Base-by-base conservation (phyloP, 1,140 invertebrate genomes). In the Micrasema longulum region DNA sequence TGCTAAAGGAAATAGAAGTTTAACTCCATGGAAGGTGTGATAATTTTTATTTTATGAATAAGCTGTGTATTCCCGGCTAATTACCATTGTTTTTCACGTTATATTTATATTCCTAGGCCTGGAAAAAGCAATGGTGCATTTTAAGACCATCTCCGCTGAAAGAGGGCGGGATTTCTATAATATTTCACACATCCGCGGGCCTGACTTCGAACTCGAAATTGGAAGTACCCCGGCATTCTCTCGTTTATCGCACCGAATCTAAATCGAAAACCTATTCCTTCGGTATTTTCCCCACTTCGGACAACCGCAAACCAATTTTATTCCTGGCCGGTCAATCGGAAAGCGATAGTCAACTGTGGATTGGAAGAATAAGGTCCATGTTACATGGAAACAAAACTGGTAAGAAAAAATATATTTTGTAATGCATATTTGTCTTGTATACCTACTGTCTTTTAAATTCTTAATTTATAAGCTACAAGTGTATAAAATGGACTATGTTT, bases 81-180 rank as follows among this genome's bases (percentile, higher is more conserved):
- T 55, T 55, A 55, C 35, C 26, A 45, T 26, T 16, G 16, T 23
- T 53, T 12, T 35, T 10, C 22, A 69, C 11, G 16, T 3, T 62
- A 20, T 16, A 11, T 41, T 72, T 31, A 16, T 50, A 35, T 31
- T 75, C 73, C 14, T 45, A 76, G 74, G 67, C 71, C 5, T 76
- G 74, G 74, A 76, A 76, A 62, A 70, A 73, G 20, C 71, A 68
- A 53, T 76, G 74, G 74, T 76, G 74, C 41, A 76, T 52, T 23
- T 31, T 76, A 3, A 66, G 71, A 31, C 74, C 74, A 16, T 62
- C 60, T n/a, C 66, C 71, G 6, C 26, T 72, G 18, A 70, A 71
- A 62, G 62, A 68, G 16, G 71, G 62, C 35, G 60, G 68, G 4
- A 47, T 73, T 16, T 38, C 69, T 11, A 63, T 76, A 16, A 64